phyloP scores from a whole-genome alignment of 1,140 invertebrate genomes.

The Calycopis cecrops region DNA sequence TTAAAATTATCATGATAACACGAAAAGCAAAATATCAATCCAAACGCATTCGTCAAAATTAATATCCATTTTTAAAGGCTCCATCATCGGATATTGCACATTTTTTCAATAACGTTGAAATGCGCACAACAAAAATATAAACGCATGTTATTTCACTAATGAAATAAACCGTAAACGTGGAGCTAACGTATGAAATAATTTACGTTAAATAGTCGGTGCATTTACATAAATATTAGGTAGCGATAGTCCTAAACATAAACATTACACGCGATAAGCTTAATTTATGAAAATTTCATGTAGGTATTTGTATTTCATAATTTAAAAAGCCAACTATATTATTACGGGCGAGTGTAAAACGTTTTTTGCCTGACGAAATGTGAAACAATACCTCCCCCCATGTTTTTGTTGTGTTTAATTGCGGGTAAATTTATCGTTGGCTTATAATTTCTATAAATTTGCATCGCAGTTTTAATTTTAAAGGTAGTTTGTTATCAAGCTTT shows the following conservation, averaged over 20 bases:
- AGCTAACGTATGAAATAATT: conserved; percentile 59
- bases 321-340: conserved; percentile 45
- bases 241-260: conserved; percentile 63
- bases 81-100: conserved; percentile 14
- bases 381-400: conserved; percentile 7
- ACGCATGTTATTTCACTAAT: conserved; percentile 47
- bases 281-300: conserved; percentile 56
- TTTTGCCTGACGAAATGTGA: neutral
- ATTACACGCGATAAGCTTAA: conserved; percentile 64
- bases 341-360: conserved; percentile 18
- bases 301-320: conserved; percentile 51
- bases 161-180: conserved; percentile 41
- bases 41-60: conserved; percentile 11
- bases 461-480: neutral
- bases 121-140: conserved; percentile 40
- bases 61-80: conserved; percentile 4
- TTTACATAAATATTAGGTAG: conserved; percentile 64
- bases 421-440: conserved; percentile 5
- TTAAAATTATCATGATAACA: no score
- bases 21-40: conserved; percentile 6
- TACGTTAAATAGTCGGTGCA: conserved; percentile 53
- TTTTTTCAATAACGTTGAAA: conserved; percentile 20
- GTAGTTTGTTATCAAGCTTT: neutral
- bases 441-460: conserved; percentile 9
- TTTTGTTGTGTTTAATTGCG: conserved; percentile 5